Evolutionary conservation across 2,888 invertebrate genomes (phyloP).

Genomic region (Myopa tessellatipennis): DNA sequence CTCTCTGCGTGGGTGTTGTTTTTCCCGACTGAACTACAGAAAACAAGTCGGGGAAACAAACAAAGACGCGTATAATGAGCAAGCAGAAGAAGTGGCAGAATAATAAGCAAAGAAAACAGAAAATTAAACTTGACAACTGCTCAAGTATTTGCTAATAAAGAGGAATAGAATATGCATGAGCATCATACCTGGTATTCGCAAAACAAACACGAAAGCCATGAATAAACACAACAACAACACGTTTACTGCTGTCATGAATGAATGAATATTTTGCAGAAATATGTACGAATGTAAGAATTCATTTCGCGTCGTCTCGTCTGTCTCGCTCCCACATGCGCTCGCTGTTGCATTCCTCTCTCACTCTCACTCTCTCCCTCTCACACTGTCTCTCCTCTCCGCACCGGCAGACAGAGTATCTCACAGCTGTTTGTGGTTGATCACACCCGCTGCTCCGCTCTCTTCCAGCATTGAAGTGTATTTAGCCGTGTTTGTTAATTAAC

Average conservation of each 20-base stretch:
- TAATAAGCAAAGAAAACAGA: background rate
- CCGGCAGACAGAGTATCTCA: background rate
- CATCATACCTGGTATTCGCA: no score
- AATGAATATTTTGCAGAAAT: background rate
- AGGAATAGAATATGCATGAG: no score
- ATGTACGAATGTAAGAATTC: background rate
- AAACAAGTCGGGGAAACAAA: background rate
- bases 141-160: background rate
- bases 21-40: background rate
- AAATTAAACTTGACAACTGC: background rate
- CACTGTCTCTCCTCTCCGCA: background rate
- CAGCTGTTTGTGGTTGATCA: background rate
- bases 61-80: background rate
- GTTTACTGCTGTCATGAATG: background rate
- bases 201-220: background rate
- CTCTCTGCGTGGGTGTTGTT: constrained; percentile 14
- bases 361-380: constrained; percentile 6
- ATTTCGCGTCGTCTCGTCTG: background rate
- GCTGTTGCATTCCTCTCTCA: background rate
- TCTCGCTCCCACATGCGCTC: background rate
- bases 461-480: background rate
- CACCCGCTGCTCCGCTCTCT: background rate
- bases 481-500: no score
- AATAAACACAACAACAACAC: background rate
- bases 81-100: background rate